Evolutionary conservation across 2,113 vertebrate species (phyloP).

Genomic region (Stigmatopora argus): DNA sequence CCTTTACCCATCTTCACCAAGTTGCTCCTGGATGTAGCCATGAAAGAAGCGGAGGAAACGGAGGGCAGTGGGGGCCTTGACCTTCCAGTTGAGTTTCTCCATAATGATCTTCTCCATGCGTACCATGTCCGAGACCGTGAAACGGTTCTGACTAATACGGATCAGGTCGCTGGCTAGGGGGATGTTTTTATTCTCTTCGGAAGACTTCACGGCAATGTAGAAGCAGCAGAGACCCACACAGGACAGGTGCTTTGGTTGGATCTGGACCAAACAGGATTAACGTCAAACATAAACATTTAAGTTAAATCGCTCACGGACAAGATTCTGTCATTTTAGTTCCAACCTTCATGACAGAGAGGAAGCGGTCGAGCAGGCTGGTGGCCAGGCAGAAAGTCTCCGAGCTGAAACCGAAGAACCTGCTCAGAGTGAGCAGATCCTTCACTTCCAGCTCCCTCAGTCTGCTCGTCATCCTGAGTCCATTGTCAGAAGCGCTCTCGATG

Average conservation of each 20-base stretch:
- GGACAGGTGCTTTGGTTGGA: constrained; percentile 92
- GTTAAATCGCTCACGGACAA: not conserved
- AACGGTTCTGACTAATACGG: constrained; percentile 91
- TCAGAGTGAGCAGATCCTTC: constrained; percentile 87
- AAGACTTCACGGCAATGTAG: constrained; percentile 86
- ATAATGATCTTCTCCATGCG: constrained; percentile 97
- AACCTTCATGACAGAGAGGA: constrained; percentile 93
- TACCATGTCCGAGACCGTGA: constrained; percentile 92
- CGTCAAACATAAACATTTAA: too few species aligned
- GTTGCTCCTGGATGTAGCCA: constrained; percentile 73
- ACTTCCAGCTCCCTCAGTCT: constrained; percentile 86
- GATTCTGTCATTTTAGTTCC: constrained; percentile 6
- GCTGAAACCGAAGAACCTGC: constrained; percentile 88
- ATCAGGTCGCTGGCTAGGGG: constrained; percentile 87
- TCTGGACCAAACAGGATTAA: constrained; percentile 61
- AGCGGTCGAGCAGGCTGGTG: constrained; percentile 87
- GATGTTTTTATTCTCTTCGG: constrained; percentile 87
- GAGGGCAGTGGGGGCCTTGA: constrained; percentile 84
- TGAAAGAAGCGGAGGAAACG: constrained; percentile 85
- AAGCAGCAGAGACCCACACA: constrained; percentile 94
- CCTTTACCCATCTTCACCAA: constrained; percentile 78
- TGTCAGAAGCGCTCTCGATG: constrained; percentile 83
- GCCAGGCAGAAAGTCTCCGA: constrained; percentile 87
- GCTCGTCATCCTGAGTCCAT: constrained; percentile 85
- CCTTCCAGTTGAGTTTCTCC: constrained; percentile 89